A percentile compares a stretch with the other conserved stretches of the same genome.
Conservation (phyloP, 2,113 vertebrate genomes). For the Dipodomys merriami region DNA sequence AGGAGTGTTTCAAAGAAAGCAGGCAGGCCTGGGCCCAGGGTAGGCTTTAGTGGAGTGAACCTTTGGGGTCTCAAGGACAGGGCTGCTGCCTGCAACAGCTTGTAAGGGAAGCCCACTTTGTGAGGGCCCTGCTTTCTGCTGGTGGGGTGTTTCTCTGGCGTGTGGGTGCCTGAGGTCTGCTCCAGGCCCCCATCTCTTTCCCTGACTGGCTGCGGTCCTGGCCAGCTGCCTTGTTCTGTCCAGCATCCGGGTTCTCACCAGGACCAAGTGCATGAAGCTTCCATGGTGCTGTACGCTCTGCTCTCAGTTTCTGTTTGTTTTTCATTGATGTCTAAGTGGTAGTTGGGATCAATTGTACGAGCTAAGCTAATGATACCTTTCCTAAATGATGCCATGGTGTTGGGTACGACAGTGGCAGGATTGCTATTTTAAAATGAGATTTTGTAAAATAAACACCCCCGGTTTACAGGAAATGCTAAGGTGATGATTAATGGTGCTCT, state of each 20-base stretch:
- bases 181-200: not conserved
- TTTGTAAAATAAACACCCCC: conserved; percentile 70
- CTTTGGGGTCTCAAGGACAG: not conserved
- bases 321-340: conserved; percentile 70
- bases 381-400: conserved; percentile 11
- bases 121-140: not conserved
- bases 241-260: not conserved
- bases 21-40: not conserved
- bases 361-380: conserved; percentile 59
- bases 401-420: not conserved
- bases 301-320: conserved; percentile 8
- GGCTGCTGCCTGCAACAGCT: not conserved
- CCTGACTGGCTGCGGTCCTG: not conserved
- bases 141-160: too few species aligned
- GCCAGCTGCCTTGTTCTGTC: not conserved
- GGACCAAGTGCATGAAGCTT: not conserved
- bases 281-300: not conserved
- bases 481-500: conserved; percentile 32
- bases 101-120: not conserved
- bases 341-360: conserved; percentile 49
- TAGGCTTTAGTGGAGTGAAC: not conserved
- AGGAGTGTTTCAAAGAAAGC: not conserved
- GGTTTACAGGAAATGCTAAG: conserved; percentile 72
- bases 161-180: not conserved
- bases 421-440: conserved; percentile 64